Evolutionary conservation across 2,113 vertebrate genomes (phyloP).

Genomic region (Hippocampus comes): DNA sequence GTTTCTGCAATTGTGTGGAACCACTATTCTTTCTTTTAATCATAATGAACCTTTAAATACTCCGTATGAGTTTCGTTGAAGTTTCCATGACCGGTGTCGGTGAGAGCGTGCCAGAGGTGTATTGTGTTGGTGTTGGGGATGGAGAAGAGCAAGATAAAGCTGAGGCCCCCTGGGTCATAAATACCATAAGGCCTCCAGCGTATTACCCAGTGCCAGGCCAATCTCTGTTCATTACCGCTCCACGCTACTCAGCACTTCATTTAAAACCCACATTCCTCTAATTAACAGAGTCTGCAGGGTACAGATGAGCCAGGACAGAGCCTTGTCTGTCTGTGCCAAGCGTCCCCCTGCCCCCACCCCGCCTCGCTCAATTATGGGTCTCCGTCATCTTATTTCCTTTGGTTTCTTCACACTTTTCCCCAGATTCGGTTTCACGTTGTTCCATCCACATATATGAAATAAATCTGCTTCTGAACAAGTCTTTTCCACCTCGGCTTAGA

Average conservation of each 20-base stretch:
- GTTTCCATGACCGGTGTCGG: neutral
- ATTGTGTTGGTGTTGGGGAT: slow-evolving; percentile 22
- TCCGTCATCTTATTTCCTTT: slow-evolving; percentile 45
- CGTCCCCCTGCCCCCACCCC: slow-evolving; percentile 21
- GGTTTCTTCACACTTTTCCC: slow-evolving; percentile 18
- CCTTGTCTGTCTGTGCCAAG: slow-evolving; percentile 43
- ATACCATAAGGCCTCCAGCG: slow-evolving; percentile 68
- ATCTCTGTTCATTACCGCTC: slow-evolving; percentile 62
- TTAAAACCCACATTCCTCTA: slow-evolving; percentile 69
- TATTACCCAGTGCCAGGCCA: slow-evolving; percentile 66
- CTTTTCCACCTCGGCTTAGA: neutral
- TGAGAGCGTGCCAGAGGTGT: neutral
- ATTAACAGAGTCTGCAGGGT: slow-evolving; percentile 67
- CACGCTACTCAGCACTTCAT: slow-evolving; percentile 64
- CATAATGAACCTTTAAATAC: neutral
- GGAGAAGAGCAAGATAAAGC: slow-evolving; percentile 42
- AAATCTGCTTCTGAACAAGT: neutral
- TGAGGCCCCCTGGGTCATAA: slow-evolving; percentile 57
- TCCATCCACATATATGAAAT: neutral
- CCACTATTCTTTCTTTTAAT: neutral
- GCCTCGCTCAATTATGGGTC: slow-evolving; percentile 35
- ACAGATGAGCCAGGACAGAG: slow-evolving; percentile 57
- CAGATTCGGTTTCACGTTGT: slow-evolving; percentile 19
- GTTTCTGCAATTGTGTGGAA: neutral
- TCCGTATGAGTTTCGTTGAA: neutral